A percentile compares a stretch with the other conserved stretches of the same genome.
Evolutionary conservation across 1,140 invertebrate genomes (phyloP).

Genomic region (Temnothorax curvispinosus): DNA sequence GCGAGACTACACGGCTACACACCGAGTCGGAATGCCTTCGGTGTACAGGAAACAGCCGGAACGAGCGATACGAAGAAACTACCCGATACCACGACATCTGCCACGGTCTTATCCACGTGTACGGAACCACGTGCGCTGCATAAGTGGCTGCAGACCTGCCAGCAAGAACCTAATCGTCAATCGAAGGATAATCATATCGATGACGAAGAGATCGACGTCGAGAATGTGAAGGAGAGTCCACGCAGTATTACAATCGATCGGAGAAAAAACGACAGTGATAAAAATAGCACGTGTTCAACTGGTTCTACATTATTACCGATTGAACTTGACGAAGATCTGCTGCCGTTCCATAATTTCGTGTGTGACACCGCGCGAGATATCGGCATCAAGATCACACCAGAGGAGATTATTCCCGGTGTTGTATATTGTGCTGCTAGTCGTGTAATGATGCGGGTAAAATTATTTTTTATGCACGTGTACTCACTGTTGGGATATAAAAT

Average conservation of each 20-base stretch:
- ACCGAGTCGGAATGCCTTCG: slow-evolving; percentile 59
- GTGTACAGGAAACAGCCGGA: not conserved
- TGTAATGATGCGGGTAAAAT: slow-evolving; percentile 77
- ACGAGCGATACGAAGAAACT: slow-evolving; percentile 51
- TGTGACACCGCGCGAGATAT: slow-evolving; percentile 77
- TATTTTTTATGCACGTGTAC: not conserved
- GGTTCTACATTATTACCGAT: slow-evolving; percentile 63
- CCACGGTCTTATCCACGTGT: slow-evolving; percentile 41
- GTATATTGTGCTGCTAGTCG: slow-evolving; percentile 75
- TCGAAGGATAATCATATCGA: slow-evolving; percentile 57
- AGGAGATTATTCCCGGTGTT: slow-evolving; percentile 80
- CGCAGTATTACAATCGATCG: not conserved
- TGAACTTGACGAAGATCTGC: slow-evolving; percentile 73
- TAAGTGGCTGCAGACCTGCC: slow-evolving; percentile 70
- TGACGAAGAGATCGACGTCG: slow-evolving; percentile 62
- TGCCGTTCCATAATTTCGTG: slow-evolving; percentile 77
- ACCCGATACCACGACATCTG: slow-evolving; percentile 14
- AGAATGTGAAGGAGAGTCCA: not conserved
- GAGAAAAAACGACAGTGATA: not conserved
- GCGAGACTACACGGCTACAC: slow-evolving; percentile 85
- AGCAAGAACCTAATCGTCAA: slow-evolving; percentile 30
- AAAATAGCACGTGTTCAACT: not conserved
- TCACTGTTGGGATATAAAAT: not conserved
- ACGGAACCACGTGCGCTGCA: slow-evolving; percentile 68
- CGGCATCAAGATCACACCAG: slow-evolving; percentile 77